Evolutionary conservation across 2,888 invertebrate species (phyloP).

Genomic region (Oconnorella tubifera): DNA sequence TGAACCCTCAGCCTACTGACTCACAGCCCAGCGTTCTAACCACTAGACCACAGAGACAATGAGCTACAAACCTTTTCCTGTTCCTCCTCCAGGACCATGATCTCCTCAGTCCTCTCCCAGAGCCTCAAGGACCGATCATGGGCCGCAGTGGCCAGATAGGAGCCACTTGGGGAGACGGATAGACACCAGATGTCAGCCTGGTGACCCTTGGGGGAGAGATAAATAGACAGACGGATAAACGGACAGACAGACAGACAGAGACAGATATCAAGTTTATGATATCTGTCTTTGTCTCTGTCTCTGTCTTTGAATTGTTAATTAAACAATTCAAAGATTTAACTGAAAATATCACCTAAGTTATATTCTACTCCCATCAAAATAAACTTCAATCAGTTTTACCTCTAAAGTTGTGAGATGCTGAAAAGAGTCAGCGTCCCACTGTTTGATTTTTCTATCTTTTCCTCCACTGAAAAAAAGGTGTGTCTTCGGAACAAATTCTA

Average conservation of each 20-base stretch:
- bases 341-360: too few species aligned
- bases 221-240: neutral
- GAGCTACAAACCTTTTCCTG: slow-evolving; percentile 64
- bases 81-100: slow-evolving; percentile 86
- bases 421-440: slow-evolving; percentile 94
- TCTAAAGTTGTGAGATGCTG: slow-evolving; percentile 70
- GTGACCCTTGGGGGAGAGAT: slow-evolving; percentile 66
- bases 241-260: slow-evolving; percentile 4
- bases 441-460: slow-evolving; percentile 88
- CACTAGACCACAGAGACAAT: neutral
- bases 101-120: slow-evolving; percentile 80
- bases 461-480: slow-evolving; percentile 90
- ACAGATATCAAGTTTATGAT: neutral
- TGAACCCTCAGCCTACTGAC: neutral
- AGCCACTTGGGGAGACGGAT: slow-evolving; percentile 76
- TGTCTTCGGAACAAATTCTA: slow-evolving; percentile 84
- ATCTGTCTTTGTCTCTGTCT: neutral
- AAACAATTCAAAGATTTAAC: too few species aligned
- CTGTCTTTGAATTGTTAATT: slow-evolving; percentile 2
- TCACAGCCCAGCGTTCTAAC: neutral
- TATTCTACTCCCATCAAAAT: too few species aligned
- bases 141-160: slow-evolving; percentile 73
- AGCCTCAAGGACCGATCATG: slow-evolving; percentile 82
- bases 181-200: slow-evolving; percentile 74
- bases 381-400: too few species aligned